These are phyloP conservation scores for Eucriotettix oculatus DNA, from an alignment of 2,888 invertebrate species.

Conservation along the genomic window DNA sequence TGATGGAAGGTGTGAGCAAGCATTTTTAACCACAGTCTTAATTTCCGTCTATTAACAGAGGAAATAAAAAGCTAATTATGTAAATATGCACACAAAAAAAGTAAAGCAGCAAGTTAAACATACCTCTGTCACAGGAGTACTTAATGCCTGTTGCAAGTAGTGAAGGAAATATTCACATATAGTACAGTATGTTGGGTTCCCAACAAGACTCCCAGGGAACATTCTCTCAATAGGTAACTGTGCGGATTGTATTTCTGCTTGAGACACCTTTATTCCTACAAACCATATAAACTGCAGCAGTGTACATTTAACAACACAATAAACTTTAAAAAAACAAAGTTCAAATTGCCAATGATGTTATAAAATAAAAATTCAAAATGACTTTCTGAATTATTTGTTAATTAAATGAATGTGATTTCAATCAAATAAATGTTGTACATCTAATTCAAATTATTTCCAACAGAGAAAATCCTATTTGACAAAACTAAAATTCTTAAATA, in stretches of 20 bases:
- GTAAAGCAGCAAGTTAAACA: neutral
- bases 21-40: slow-evolving; percentile 43
- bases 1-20: slow-evolving; percentile 50
- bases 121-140: slow-evolving; percentile 50
- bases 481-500: neutral
- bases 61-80: neutral
- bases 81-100: neutral
- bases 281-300: slow-evolving; percentile 1
- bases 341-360: too few species aligned
- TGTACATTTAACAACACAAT: too few species aligned
- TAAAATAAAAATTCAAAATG: too few species aligned
- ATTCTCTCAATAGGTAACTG: slow-evolving; percentile 34
- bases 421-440: too few species aligned
- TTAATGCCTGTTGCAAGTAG: slow-evolving; percentile 55
- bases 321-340: too few species aligned
- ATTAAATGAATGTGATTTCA: too few species aligned
- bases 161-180: slow-evolving; percentile 73
- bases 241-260: slow-evolving; percentile 22
- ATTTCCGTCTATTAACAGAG: slow-evolving; percentile 43
- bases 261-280: slow-evolving; percentile 16
- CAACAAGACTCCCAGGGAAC: slow-evolving; percentile 15
- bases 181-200: slow-evolving; percentile 41
- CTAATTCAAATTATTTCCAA: too few species aligned
- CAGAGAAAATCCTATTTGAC: neutral
- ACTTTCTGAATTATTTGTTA: too few species aligned